phyloP scores from a whole-genome alignment of 2,888 invertebrate genomes.

The Drosophila mercatorum region DNA sequence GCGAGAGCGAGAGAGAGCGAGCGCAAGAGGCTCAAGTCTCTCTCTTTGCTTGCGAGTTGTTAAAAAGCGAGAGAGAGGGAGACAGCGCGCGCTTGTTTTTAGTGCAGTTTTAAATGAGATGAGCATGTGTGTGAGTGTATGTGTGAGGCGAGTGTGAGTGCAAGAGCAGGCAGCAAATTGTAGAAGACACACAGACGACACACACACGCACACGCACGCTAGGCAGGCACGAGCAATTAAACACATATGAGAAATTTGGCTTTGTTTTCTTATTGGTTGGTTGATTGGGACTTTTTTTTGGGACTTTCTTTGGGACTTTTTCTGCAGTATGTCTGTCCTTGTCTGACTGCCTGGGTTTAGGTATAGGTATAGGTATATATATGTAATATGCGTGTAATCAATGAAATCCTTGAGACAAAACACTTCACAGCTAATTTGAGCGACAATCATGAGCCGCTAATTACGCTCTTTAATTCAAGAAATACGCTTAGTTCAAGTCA shows the following conservation, averaged over 20 bases:
- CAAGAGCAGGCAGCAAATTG: constrained; percentile 37
- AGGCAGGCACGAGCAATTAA: constrained; percentile 42
- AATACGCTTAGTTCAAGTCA: constrained; percentile 26
- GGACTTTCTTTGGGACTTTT: constrained; percentile 62
- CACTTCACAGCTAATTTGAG: constrained; percentile 17
- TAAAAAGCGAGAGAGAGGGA: constrained; percentile 12
- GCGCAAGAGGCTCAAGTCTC: not conserved
- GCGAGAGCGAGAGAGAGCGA: not conserved
- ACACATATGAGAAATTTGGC: constrained; percentile 16
- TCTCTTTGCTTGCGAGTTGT: constrained; percentile 4
- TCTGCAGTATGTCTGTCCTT: constrained; percentile 22
- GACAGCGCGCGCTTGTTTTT: constrained; percentile 12
- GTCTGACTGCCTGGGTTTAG: constrained; percentile 22
- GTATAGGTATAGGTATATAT: not conserved
- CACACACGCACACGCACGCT: constrained; percentile 7
- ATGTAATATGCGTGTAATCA: constrained; percentile 3
- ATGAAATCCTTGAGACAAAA: constrained; percentile 18
- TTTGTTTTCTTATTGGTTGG: constrained; percentile 52
- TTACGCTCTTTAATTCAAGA: constrained; percentile 44
- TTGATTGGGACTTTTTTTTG: constrained; percentile 62
- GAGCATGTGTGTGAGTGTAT: constrained; percentile 10
- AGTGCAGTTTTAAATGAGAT: constrained; percentile 12
- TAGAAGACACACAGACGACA: constrained; percentile 19
- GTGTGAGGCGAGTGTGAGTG: constrained; percentile 22
- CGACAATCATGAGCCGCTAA: constrained; percentile 7